Conservation (phyloP, 2,888 invertebrate species). For the Sicus ferrugineus region DNA sequence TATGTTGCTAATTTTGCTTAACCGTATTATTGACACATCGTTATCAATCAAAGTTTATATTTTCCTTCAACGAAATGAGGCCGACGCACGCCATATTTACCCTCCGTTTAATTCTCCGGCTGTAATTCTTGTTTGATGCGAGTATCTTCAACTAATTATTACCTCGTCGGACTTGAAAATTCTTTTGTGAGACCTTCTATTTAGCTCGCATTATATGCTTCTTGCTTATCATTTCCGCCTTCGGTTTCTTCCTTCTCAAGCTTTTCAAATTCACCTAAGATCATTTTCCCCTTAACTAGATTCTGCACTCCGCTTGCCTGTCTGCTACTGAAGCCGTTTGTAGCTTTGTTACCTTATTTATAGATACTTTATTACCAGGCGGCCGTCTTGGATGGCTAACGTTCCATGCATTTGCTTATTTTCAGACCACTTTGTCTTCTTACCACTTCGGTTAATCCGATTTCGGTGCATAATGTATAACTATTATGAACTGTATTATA, state of each 20-base stretch:
- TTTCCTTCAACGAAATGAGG: conserved; percentile 33
- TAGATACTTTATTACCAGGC: conserved; percentile 55
- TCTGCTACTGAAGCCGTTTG: conserved; percentile 41
- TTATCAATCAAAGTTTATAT: conserved; percentile 53
- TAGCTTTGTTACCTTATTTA: conserved; percentile 49
- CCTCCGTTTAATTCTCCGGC: conserved; percentile 20
- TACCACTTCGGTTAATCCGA: too few species aligned
- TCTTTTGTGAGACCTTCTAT: not conserved
- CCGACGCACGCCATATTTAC: conserved; percentile 32
- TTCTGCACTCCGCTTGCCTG: not conserved
- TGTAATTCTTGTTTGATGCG: too few species aligned
- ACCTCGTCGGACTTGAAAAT: not conserved
- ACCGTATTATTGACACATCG: conserved; percentile 60
- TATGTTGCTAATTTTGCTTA: too few species aligned
- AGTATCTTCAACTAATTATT: too few species aligned
- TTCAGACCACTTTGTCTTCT: not conserved
- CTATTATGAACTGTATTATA: too few species aligned
- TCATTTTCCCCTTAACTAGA: not conserved
- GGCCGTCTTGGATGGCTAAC: conserved; percentile 57
- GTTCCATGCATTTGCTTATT: conserved; percentile 45
- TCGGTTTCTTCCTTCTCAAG: not conserved
- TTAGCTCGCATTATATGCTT: conserved; percentile 3
- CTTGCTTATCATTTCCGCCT: not conserved
- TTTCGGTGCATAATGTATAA: too few species aligned
- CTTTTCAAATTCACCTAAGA: not conserved